Conservation (phyloP, 2,113 vertebrate genomes). For the Gallinago undulata region DNA sequence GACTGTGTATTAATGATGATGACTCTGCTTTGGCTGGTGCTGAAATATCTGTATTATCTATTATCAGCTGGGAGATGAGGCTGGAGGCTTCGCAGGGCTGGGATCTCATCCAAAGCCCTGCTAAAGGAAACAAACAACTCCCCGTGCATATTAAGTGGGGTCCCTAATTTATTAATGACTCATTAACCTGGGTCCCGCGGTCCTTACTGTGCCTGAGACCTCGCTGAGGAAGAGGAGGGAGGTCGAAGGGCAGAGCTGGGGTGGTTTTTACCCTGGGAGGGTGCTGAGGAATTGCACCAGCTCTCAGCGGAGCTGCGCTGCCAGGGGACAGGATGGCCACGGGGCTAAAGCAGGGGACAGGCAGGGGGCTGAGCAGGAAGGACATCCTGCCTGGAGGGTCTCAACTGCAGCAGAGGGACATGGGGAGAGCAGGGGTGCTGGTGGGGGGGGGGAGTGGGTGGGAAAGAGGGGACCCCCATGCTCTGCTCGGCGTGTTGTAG, state of each 20-base stretch:
- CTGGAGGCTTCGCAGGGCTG: constrained; percentile 51
- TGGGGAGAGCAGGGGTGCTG: rapidly evolving
- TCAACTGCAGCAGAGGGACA: neutral
- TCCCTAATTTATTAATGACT: constrained; percentile 57
- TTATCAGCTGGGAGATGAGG: constrained; percentile 61
- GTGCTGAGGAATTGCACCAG: constrained; percentile 7
- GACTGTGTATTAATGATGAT: constrained; percentile 42
- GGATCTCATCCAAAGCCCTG: constrained; percentile 53
- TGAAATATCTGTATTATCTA: constrained; percentile 65
- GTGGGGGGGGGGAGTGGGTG: too few relatives aligned
- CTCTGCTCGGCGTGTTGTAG: rapidly evolving
- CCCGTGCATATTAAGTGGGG: constrained; percentile 8
- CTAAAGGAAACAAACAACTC: constrained; percentile 62
- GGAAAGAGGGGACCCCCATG: neutral
- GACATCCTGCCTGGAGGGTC: neutral
- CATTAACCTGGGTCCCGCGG: constrained; percentile 33
- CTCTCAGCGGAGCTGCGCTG: neutral
- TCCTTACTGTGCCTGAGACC: neutral
- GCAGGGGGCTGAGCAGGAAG: neutral
- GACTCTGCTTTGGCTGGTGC: constrained; percentile 62
- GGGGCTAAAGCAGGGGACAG: neutral
- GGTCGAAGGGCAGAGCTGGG: neutral
- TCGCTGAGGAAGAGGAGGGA: neutral
- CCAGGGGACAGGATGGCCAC: neutral
- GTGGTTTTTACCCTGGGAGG: neutral